Evolutionary conservation across 2,888 invertebrate species (phyloP), one percentile per base, ranked within the genome.

Genomic region (Cremastinae sp.): DNA sequence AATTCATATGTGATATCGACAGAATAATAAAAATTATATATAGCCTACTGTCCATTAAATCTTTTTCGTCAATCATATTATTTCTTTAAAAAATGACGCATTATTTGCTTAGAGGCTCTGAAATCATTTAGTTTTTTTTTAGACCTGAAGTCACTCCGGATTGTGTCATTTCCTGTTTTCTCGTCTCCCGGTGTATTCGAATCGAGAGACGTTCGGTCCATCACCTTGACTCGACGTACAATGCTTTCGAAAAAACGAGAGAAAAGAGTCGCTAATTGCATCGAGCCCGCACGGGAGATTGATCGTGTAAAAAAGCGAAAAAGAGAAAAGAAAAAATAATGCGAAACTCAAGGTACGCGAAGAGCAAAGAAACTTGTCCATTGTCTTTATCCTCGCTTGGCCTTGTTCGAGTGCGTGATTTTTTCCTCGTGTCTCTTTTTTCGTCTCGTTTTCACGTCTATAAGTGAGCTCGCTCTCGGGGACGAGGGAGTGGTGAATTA

Each of bases 321-420:
- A 22, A 14, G 34, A 36, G 34, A n/a, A 53, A 45, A 16, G 22
- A 53, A 28, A 28, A 14, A 9, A 36, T 36, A 38, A 49, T 41
- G 12, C 20, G 0, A 18, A 18, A 20, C 51, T 47, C 9, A 34
- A 14, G 58, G 34, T 14, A 38, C 38, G n/a, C n/a, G 18, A 12
- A 16, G 38, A 18, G 34, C 14, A 36, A 56, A 53, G 51, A 59
- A 62, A 68, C 68, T 62, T 58, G 53, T 20, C 68, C 68, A 75
- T 75, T 75, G 75, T 75, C 22, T 58, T 68, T 36, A 12, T 16
- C 16, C 14, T 38, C 51, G 45, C 51, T 10, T 58, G 68, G 72
- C 75, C 75, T 75, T 72, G 72, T 64, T 66, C 53, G 68, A 72
- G 72, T 58, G 62, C 62, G 38, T 58, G 62, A 68, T 53, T 68